These are phyloP conservation scores for Brenthis ino DNA, from an alignment of 2,888 invertebrate species.

Conservation along the genomic window DNA sequence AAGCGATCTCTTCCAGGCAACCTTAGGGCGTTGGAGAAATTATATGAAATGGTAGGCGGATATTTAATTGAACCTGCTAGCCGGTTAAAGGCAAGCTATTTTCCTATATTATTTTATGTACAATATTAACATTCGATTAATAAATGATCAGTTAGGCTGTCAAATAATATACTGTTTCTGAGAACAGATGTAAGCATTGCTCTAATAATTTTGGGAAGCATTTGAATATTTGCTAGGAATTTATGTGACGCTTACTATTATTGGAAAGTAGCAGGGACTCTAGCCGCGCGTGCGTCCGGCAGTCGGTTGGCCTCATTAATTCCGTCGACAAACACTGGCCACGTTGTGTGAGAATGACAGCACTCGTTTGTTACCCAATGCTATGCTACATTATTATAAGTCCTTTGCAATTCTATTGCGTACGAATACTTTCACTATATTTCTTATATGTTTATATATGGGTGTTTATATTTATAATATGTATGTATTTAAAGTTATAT, in stretches of 20 bases:
- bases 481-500: too few relatives aligned
- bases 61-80: not conserved
- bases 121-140: not conserved
- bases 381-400: slow-evolving; percentile 34
- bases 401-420: slow-evolving; percentile 8
- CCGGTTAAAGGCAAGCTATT: not conserved
- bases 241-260: slow-evolving; percentile 24
- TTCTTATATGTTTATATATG: not conserved
- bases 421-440: slow-evolving; percentile 12
- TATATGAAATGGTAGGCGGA: too few relatives aligned
- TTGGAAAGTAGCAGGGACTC: slow-evolving; percentile 18
- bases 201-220: slow-evolving; percentile 6
- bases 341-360: slow-evolving; percentile 45
- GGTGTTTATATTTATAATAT: too few relatives aligned
- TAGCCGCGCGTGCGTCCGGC: slow-evolving; percentile 39
- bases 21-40: too few relatives aligned
- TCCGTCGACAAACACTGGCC: slow-evolving; percentile 42
- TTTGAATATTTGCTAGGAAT: slow-evolving; percentile 22
- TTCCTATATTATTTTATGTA: too few relatives aligned
- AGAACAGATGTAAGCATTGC: slow-evolving; percentile 9
- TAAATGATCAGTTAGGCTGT: not conserved
- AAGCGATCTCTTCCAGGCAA: too few relatives aligned
- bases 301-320: slow-evolving; percentile 43
- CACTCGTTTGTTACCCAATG: slow-evolving; percentile 44
- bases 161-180: slow-evolving; percentile 2